phyloP scores from a whole-genome alignment of 2,888 invertebrate species.

The Antitype chi region DNA sequence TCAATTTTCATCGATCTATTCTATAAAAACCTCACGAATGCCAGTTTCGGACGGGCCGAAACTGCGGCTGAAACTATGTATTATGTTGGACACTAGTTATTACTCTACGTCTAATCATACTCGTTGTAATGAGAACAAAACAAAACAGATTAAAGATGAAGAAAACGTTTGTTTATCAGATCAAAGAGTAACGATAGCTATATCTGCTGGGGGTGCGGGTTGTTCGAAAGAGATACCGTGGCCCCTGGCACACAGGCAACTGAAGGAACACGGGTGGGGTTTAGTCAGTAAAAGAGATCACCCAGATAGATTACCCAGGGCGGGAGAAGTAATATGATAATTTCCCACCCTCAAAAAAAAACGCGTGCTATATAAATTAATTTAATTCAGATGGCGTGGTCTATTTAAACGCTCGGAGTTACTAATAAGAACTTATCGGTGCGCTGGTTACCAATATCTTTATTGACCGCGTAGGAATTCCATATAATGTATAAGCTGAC shows the following conservation, averaged over 20 bases:
- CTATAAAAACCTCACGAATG: neutral
- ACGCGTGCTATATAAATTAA: conserved; percentile 15
- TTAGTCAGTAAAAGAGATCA: too few species aligned
- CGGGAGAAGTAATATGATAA: too few species aligned
- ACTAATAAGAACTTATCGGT: neutral
- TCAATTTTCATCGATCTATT: neutral
- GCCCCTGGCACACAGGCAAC: too few species aligned
- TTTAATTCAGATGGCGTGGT: conserved; percentile 9
- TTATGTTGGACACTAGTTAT: neutral
- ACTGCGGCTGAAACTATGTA: neutral
- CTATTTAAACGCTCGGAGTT: neutral
- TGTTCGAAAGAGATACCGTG: too few species aligned
- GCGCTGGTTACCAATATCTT: too few species aligned
- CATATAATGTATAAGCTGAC: too few species aligned
- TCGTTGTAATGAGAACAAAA: conserved; percentile 15
- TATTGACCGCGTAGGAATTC: neutral
- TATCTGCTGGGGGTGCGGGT: too few species aligned
- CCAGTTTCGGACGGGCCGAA: too few species aligned
- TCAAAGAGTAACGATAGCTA: conserved; percentile 9
- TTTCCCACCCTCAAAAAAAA: too few species aligned
- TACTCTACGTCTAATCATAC: neutral
- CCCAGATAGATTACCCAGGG: too few species aligned
- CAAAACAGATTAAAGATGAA: conserved; percentile 11
- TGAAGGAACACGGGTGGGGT: too few species aligned
- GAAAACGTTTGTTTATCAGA: conserved; percentile 11